phyloP scores from a whole-genome alignment of 2,888 invertebrate genomes.

The Yponomeuta cagnagella region DNA sequence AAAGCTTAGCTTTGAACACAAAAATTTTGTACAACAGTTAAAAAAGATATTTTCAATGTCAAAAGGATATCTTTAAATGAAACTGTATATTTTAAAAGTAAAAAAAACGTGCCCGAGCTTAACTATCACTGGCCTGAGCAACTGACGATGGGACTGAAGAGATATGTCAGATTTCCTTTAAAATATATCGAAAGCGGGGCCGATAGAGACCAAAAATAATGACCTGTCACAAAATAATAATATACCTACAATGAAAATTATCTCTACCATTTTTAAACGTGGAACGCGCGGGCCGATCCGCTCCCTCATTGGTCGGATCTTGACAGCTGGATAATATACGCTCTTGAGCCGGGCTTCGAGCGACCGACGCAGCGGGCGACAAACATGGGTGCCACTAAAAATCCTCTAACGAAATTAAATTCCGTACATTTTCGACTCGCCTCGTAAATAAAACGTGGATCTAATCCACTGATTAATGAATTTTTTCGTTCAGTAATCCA shows the following conservation, averaged over 20 bases:
- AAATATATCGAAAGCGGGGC: constrained; percentile 59
- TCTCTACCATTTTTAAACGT: constrained; percentile 72
- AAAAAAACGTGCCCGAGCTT: neutral
- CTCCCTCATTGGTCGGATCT: constrained; percentile 52
- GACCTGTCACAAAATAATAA: constrained; percentile 75
- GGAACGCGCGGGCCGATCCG: constrained; percentile 47
- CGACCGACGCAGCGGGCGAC: constrained; percentile 66
- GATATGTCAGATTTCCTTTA: constrained; percentile 32
- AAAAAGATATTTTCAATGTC: too few relatives aligned
- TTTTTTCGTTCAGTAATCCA: constrained; percentile 27
- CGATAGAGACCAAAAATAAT: constrained; percentile 71
- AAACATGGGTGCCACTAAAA: constrained; percentile 64
- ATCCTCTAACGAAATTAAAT: constrained; percentile 74
- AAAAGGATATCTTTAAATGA: too few relatives aligned
- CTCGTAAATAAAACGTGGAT: constrained; percentile 70
- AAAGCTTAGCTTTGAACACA: too few relatives aligned
- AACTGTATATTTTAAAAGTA: neutral
- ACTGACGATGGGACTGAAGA: constrained; percentile 26
- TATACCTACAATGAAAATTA: constrained; percentile 68
- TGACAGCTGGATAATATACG: constrained; percentile 74
- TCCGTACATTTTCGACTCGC: constrained; percentile 70
- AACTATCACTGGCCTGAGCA: constrained; percentile 3
- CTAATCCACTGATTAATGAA: constrained; percentile 74
- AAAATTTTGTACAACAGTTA: too few relatives aligned
- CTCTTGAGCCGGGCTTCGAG: constrained; percentile 36